These are phyloP conservation scores for Litoditis marina DNA, from an alignment of 2,888 invertebrate species.

Conservation along the genomic window DNA sequence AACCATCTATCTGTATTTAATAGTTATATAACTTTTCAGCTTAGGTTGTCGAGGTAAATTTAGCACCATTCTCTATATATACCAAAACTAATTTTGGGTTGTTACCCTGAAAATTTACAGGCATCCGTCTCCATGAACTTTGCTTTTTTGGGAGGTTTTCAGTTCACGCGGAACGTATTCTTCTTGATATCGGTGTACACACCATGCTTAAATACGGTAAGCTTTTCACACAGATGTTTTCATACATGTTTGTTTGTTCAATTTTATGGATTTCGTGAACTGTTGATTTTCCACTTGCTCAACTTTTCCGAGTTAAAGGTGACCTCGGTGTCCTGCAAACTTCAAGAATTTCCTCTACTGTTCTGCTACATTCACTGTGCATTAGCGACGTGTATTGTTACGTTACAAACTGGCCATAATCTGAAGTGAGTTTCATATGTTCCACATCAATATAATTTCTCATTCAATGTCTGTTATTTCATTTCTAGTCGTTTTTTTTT, in stretches of 20 bases:
- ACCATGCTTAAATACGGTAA: conserved; percentile 28
- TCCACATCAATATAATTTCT: too few relatives aligned
- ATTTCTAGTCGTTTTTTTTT: too few relatives aligned
- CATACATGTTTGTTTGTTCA: conserved; percentile 7
- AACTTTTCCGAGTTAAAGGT: too few relatives aligned
- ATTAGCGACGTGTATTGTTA: conserved; percentile 1
- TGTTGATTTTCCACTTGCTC: too few relatives aligned
- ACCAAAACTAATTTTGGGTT: too few relatives aligned
- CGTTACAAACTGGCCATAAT: conserved; percentile 6
- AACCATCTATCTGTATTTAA: too few relatives aligned
- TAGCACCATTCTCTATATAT: too few relatives aligned
- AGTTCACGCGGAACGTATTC: conserved; percentile 32
- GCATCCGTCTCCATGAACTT: conserved; percentile 28
- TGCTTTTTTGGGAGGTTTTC: conserved; percentile 29
- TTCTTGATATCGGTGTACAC: conserved; percentile 29
- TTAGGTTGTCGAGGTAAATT: too few relatives aligned
- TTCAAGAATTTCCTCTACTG: conserved; percentile 39
- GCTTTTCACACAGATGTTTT: neutral
- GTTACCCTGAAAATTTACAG: too few relatives aligned
- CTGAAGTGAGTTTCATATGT: conserved; percentile 5
- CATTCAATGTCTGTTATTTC: too few relatives aligned
- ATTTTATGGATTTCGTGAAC: too few relatives aligned
- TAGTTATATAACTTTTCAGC: too few relatives aligned
- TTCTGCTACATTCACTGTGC: conserved; percentile 41
- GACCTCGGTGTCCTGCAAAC: conserved; percentile 34